phyloP scores from a whole-genome alignment of 2,888 invertebrate genomes.

The Acanthosoma haemorrhoidale region DNA sequence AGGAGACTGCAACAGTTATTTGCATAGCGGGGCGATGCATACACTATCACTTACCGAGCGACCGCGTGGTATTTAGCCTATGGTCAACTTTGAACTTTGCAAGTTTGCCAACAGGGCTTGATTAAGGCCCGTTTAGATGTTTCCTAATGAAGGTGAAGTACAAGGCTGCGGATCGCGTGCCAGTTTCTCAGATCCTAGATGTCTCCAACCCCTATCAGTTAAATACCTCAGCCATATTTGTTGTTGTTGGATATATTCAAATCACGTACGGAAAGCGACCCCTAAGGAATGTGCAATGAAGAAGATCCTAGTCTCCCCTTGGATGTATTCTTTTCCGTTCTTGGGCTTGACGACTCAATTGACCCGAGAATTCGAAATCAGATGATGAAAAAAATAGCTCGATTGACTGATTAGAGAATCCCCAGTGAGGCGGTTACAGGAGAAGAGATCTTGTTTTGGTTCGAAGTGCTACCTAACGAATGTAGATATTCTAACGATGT shows the following conservation, averaged over 20 bases:
- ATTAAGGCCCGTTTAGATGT: slow-evolving; percentile 10
- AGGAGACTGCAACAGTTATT: slow-evolving; percentile 6
- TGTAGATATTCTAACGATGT: too few relatives aligned
- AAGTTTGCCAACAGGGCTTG: slow-evolving; percentile 11
- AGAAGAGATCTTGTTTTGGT: too few relatives aligned
- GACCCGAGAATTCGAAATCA: background rate
- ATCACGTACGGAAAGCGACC: background rate
- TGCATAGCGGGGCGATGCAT: slow-evolving; percentile 8
- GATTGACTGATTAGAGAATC: too few relatives aligned
- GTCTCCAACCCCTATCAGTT: background rate
- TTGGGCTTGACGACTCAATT: background rate
- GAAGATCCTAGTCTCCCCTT: background rate
- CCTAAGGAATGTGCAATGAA: background rate
- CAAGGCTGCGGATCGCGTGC: slow-evolving; percentile 8
- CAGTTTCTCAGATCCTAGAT: background rate
- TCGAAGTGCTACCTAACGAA: too few relatives aligned
- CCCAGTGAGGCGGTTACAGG: too few relatives aligned
- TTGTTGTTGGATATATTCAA: background rate
- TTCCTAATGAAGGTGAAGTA: slow-evolving; percentile 12
- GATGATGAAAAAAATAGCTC: background rate
- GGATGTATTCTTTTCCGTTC: background rate
- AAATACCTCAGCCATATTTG: slow-evolving; percentile 2
- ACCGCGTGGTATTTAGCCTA: slow-evolving; percentile 8
- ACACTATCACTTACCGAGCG: slow-evolving; percentile 10
- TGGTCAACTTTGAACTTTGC: slow-evolving; percentile 13